A percentile compares a stretch with the other conserved stretches of the same genome.
Evolutionary conservation across 2,113 vertebrate genomes (phyloP).

Genomic region (Macroglossus sobrinus): DNA sequence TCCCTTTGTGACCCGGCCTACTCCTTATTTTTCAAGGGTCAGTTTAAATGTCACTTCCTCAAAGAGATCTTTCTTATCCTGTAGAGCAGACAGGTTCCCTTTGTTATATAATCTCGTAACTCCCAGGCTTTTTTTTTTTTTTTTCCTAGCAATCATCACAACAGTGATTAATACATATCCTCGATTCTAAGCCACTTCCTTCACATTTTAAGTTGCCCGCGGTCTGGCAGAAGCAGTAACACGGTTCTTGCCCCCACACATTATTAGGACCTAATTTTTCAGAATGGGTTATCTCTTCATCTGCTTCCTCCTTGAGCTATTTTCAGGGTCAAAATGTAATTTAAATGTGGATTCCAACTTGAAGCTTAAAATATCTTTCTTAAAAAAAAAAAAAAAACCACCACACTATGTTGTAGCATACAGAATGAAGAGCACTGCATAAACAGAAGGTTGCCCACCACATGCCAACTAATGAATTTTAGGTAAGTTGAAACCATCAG

Average conservation of each 20-base stretch:
- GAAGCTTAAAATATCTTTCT: not conserved
- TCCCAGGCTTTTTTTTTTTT: not conserved
- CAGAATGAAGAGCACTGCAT: not conserved
- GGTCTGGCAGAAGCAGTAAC: not conserved
- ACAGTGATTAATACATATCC: too few relatives aligned
- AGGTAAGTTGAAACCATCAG: not conserved
- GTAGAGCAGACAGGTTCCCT: not conserved
- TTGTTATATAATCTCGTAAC: not conserved
- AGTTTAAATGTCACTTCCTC: constrained; percentile 52
- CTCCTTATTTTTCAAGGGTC: not conserved
- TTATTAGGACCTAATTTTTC: not conserved
- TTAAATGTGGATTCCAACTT: not conserved
- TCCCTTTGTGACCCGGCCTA: not conserved
- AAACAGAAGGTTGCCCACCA: not conserved
- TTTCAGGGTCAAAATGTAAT: constrained; percentile 1
- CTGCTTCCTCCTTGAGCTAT: not conserved
- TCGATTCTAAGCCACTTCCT: not conserved
- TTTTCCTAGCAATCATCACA: not conserved
- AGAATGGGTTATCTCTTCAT: not conserved
- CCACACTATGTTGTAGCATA: not conserved
- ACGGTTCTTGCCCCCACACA: not conserved
- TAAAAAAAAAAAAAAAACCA: not conserved
- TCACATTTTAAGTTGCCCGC: not conserved
- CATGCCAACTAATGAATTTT: not conserved
- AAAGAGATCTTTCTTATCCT: not conserved